Percentiles rank a stretch among this genome's conserved stretches.
These are phyloP conservation scores for Anaspis maculata DNA, from an alignment of 2,888 invertebrate species.

Conservation along the genomic window DNA sequence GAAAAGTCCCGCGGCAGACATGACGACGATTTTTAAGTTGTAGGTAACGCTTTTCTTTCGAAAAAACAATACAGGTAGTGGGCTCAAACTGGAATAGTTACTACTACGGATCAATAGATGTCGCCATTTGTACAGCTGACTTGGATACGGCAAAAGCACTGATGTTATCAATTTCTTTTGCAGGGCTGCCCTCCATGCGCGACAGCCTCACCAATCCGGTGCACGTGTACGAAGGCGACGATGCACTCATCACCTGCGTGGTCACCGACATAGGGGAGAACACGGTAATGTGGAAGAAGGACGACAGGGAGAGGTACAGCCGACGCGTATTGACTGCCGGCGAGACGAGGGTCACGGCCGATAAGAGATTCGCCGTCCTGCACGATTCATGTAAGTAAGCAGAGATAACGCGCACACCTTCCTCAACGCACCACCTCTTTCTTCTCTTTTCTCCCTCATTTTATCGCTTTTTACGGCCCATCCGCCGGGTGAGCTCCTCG, in stretches of 20 bases:
- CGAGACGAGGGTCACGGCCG: slow-evolving; percentile 64
- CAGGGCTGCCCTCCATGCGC: slow-evolving; percentile 43
- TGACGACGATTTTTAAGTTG: too few species aligned
- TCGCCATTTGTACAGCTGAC: too few species aligned
- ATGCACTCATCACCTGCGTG: slow-evolving; percentile 74
- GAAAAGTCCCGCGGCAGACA: too few species aligned
- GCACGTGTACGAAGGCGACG: slow-evolving; percentile 61
- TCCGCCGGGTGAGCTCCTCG: background rate
- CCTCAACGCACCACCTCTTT: slow-evolving; percentile 1
- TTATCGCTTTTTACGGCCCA: background rate
- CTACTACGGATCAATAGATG: too few species aligned
- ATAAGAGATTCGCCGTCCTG: slow-evolving; percentile 61
- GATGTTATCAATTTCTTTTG: slow-evolving; percentile 6
- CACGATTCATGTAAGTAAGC: slow-evolving; percentile 64
- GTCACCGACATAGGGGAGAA: slow-evolving; percentile 61
- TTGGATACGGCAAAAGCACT: too few species aligned
- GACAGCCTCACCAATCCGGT: slow-evolving; percentile 46
- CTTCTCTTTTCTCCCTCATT: background rate
- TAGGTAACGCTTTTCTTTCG: too few species aligned
- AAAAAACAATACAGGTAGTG: too few species aligned
- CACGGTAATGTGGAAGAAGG: slow-evolving; percentile 70
- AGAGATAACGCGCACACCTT: too few species aligned
- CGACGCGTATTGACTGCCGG: slow-evolving; percentile 64
- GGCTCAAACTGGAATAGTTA: too few species aligned
- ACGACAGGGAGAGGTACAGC: slow-evolving; percentile 50